Percentiles rank a stretch among this genome's conserved stretches.
These are phyloP conservation scores for Helogale parvula DNA, from an alignment of 2,113 vertebrate species.

Conservation along the genomic window DNA sequence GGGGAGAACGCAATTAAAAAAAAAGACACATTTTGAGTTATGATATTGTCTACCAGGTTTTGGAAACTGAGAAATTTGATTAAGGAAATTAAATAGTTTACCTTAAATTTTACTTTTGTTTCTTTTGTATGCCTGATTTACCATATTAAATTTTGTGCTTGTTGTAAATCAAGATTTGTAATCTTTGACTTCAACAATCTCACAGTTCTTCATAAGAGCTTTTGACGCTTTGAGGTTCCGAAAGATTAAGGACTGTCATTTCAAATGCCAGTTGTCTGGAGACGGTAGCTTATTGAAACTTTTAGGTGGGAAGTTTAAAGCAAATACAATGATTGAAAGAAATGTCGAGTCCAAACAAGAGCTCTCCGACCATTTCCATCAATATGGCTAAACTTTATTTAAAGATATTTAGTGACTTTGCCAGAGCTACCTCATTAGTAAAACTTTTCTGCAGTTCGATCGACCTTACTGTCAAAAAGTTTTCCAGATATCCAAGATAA, in stretches of 20 bases:
- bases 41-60: not conserved
- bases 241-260: not conserved
- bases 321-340: slow-evolving; percentile 13
- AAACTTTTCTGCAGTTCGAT: slow-evolving; percentile 37
- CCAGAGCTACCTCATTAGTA: slow-evolving; percentile 47
- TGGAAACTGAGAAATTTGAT: not conserved
- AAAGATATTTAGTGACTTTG: slow-evolving; percentile 57
- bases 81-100: not conserved
- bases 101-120: not conserved
- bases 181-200: not conserved
- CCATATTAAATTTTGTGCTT: not conserved
- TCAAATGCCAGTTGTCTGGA: slow-evolving; percentile 41
- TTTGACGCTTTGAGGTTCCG: not conserved
- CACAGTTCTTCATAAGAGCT: not conserved
- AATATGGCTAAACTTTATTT: slow-evolving; percentile 42
- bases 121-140: not conserved
- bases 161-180: not conserved
- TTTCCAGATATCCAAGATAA: slow-evolving; percentile 55
- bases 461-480: slow-evolving; percentile 45
- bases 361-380: slow-evolving; percentile 1
- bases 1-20: not conserved
- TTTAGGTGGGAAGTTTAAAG: not conserved
- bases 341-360: slow-evolving; percentile 9
- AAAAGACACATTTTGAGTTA: not conserved
- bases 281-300: not conserved